Percentiles rank a stretch among this genome's conserved stretches.
Evolutionary conservation across 2,113 vertebrate genomes (phyloP).

Genomic region (Paracanthobrama guichenoti): DNA sequence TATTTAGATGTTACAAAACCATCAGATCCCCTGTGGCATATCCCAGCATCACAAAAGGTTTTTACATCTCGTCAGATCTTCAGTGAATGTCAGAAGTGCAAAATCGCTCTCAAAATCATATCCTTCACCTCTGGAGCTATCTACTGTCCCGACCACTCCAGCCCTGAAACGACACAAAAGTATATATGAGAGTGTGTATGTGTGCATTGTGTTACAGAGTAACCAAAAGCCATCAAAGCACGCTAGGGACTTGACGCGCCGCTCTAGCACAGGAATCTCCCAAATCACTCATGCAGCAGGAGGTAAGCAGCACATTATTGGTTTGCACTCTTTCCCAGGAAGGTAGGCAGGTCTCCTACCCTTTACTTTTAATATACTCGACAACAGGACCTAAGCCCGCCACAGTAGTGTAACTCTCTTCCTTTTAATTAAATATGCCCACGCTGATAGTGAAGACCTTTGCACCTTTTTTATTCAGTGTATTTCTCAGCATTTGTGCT

Average conservation of each 20-base stretch:
- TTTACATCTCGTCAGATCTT: background rate
- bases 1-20: background rate
- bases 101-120: slow-evolving; percentile 47
- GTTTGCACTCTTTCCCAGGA: slow-evolving; percentile 63
- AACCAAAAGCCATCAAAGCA: slow-evolving; percentile 59
- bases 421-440: slow-evolving; percentile 61
- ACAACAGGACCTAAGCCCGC: slow-evolving; percentile 48
- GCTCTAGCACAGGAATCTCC: slow-evolving; percentile 63
- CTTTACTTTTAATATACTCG: slow-evolving; percentile 60
- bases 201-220: slow-evolving; percentile 49
- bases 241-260: slow-evolving; percentile 51
- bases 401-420: slow-evolving; percentile 57
- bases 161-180: slow-evolving; percentile 46
- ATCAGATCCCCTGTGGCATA: background rate
- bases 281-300: slow-evolving; percentile 71
- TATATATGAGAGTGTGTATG: slow-evolving; percentile 5
- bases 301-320: slow-evolving; percentile 66
- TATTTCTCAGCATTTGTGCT: background rate
- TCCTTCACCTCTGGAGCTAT: slow-evolving; percentile 49
- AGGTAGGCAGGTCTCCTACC: slow-evolving; percentile 63
- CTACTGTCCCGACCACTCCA: slow-evolving; percentile 45
- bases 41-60: background rate
- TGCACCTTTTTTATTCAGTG: slow-evolving; percentile 36
- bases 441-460: slow-evolving; percentile 49
- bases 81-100: background rate